These are phyloP conservation scores for Drosophila rellima DNA, from an alignment of 2,888 invertebrate species.

Conservation along the genomic window DNA sequence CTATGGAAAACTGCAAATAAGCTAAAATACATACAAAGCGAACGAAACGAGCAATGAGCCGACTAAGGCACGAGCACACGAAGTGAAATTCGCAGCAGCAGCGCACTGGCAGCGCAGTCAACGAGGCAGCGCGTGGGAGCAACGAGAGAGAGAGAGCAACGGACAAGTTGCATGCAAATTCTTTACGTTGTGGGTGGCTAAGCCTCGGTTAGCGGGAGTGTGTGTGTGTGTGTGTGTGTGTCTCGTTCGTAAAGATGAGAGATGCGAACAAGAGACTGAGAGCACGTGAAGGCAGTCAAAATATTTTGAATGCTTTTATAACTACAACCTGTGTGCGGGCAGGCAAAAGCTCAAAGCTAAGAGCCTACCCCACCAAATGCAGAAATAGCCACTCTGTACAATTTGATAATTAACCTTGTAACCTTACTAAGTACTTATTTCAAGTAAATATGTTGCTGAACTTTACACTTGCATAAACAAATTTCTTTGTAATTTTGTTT, in stretches of 20 bases:
- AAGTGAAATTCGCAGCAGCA: conserved; percentile 34
- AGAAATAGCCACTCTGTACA: background rate
- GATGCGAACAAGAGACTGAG: background rate
- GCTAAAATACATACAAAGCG: conserved; percentile 34
- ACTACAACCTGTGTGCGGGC: conserved; percentile 42
- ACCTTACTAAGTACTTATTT: background rate
- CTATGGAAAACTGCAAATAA: conserved; percentile 76
- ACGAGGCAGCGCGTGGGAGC: conserved; percentile 50
- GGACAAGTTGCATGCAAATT: conserved; percentile 61
- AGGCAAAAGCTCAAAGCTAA: conserved; percentile 20
- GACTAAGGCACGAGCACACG: conserved; percentile 36
- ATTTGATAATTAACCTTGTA: background rate
- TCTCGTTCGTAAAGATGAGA: background rate
- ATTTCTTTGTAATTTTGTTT: conserved; percentile 1
- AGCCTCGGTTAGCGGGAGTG: conserved; percentile 15
- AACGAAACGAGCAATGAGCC: conserved; percentile 26
- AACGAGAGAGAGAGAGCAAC: conserved; percentile 30
- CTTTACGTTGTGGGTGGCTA: conserved; percentile 50
- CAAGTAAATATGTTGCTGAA: background rate
- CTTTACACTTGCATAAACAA: conserved; percentile 5
- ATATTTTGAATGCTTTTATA: conserved; percentile 20
- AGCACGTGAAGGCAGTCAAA: conserved; percentile 16
- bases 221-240: background rate
- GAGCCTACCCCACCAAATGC: conserved; percentile 20
- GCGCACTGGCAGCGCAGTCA: conserved; percentile 12